A percentile compares a stretch with the other conserved stretches of the same genome.
Evolutionary conservation across 1,140 invertebrate genomes (phyloP).

Genomic region (Drosophila persimilis): DNA sequence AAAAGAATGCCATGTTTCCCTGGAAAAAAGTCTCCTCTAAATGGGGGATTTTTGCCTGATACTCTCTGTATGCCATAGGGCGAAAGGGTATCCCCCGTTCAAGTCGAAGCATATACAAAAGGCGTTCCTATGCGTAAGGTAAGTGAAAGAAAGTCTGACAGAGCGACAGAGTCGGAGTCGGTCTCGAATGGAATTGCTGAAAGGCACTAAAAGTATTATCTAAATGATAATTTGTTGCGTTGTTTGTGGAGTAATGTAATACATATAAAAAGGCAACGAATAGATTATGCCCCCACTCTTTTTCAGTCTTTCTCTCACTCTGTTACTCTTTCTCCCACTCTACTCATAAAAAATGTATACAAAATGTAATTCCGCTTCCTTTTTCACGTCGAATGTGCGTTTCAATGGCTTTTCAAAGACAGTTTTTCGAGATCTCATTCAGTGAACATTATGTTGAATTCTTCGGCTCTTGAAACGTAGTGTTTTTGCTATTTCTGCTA

Average conservation of each 20-base stretch:
- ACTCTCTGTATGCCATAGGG: not conserved
- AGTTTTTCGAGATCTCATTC: no score
- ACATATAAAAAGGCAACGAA: conserved; percentile 49
- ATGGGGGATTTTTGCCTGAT: conserved; percentile 16
- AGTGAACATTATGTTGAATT: no score
- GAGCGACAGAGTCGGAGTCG: conserved; percentile 6
- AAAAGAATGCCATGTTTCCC: conserved; percentile 14
- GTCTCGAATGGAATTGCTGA: conserved; percentile 37
- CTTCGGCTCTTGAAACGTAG: not conserved
- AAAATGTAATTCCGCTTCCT: conserved; percentile 10
- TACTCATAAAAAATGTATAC: conserved; percentile 3
- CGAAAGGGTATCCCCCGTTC: conserved; percentile 18
- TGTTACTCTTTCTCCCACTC: not conserved
- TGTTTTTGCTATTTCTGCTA: no score
- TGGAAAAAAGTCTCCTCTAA: conserved; percentile 9
- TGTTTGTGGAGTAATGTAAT: conserved; percentile 79
- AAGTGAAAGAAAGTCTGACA: conserved; percentile 30
- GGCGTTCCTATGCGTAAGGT: conserved; percentile 49
- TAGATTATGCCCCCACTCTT: not conserved
- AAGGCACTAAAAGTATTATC: conserved; percentile 80
- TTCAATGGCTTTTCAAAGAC: no score
- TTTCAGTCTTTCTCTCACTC: not conserved
- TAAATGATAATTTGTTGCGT: conserved; percentile 81
- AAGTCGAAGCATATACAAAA: conserved; percentile 45
- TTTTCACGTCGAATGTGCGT: no score